A percentile compares a stretch with the other conserved stretches of the same genome.
These are phyloP conservation scores for Xestia ashworthii DNA, from an alignment of 2,888 invertebrate genomes.

Conservation along the genomic window DNA sequence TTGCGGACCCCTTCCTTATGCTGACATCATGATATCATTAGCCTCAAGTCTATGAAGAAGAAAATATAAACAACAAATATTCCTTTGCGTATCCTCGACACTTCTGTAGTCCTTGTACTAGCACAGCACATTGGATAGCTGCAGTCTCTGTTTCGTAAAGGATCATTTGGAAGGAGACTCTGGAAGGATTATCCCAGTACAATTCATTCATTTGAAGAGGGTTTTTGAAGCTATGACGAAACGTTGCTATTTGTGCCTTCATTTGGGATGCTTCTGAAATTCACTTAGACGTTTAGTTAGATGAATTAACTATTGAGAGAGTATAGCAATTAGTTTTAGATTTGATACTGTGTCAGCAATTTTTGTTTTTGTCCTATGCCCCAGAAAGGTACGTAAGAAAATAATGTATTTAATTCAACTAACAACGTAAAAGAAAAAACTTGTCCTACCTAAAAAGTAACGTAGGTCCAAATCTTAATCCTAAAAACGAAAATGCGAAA, in stretches of 20 bases:
- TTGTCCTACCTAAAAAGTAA: not conserved
- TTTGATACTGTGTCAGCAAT: not conserved
- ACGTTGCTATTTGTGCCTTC: not conserved
- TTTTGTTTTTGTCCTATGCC: no score
- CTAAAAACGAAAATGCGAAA: slow-evolving; percentile 19
- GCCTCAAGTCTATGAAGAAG: not conserved
- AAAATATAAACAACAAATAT: not conserved
- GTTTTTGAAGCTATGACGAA: slow-evolving; percentile 25
- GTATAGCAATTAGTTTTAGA: not conserved
- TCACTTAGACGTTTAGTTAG: not conserved
- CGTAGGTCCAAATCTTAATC: not conserved
- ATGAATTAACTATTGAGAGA: not conserved
- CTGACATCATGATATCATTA: not conserved
- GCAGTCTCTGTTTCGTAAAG: slow-evolving; percentile 46
- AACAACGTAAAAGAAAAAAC: not conserved
- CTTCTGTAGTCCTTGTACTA: slow-evolving; percentile 28
- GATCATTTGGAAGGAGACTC: slow-evolving; percentile 50
- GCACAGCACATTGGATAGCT: slow-evolving; percentile 35
- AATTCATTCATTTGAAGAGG: slow-evolving; percentile 38
- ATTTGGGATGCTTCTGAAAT: not conserved
- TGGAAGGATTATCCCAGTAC: slow-evolving; percentile 41
- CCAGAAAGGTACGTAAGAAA: not conserved
- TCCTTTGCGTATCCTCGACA: slow-evolving; percentile 2
- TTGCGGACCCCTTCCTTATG: no score
- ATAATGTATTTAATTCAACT: not conserved